phyloP scores from a whole-genome alignment of 2,888 invertebrate species.

The Lamproptera curius region DNA sequence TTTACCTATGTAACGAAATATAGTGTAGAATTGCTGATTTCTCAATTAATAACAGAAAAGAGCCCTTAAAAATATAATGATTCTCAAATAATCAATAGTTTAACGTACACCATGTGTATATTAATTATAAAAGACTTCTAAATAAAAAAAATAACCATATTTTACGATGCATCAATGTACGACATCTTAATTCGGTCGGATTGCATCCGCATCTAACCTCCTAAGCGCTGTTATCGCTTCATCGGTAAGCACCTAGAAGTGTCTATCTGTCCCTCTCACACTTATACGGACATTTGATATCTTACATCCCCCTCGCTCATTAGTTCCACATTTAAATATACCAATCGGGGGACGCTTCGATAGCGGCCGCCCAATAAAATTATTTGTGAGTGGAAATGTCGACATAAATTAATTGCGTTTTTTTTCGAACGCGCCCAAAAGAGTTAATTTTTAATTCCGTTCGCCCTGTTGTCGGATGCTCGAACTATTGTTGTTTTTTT shows the following conservation, averaged over 20 bases:
- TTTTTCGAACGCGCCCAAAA: conserved; percentile 33
- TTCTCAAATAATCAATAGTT: no score
- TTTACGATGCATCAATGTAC: conserved; percentile 40
- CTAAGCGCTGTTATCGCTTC: conserved; percentile 61
- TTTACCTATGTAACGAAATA: no score
- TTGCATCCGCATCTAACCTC: conserved; percentile 52
- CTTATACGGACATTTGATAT: conserved; percentile 34
- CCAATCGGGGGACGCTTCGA: conserved; percentile 55
- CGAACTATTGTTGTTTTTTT: no score
- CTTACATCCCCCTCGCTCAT: conserved; percentile 54
- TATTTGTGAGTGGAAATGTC: conserved; percentile 68
- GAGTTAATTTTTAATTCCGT: conserved; percentile 40
- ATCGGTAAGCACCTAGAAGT: conserved; percentile 70
- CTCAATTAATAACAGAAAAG: no score
- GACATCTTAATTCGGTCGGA: conserved; percentile 33
- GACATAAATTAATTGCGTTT: conserved; percentile 53
- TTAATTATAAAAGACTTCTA: no score
- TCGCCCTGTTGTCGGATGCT: no score
- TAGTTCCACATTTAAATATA: conserved; percentile 60
- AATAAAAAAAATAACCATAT: no score
- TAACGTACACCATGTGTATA: no score
- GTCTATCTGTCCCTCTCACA: conserved; percentile 61
- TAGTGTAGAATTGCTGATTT: no score
- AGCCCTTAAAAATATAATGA: no score
- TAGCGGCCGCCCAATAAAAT: conserved; percentile 70